Evolutionary conservation across 2,113 vertebrate genomes (phyloP).

Genomic region (Physeter macrocephalus): DNA sequence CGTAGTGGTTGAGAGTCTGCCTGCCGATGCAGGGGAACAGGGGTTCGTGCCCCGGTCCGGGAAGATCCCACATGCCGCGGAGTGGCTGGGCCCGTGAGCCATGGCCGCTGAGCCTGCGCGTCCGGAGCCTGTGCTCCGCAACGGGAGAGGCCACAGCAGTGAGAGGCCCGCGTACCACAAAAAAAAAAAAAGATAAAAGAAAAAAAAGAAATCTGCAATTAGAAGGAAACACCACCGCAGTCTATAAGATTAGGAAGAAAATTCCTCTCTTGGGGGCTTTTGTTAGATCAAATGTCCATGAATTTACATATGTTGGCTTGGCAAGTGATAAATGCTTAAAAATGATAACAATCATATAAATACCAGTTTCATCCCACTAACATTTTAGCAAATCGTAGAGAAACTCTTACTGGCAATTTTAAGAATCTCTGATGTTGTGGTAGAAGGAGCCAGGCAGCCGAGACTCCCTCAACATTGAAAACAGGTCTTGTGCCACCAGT

Average conservation of each 20-base stretch:
- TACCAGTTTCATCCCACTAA: background rate
- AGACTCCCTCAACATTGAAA: background rate
- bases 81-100: too few relatives aligned
- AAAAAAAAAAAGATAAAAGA: too few relatives aligned
- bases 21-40: too few relatives aligned
- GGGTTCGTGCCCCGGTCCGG: too few relatives aligned
- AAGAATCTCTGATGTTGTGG: background rate
- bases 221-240: background rate
- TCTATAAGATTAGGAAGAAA: background rate
- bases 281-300: background rate
- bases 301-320: background rate
- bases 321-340: background rate
- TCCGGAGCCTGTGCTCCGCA: too few relatives aligned
- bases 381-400: background rate
- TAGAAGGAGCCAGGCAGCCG: background rate
- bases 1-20: too few relatives aligned
- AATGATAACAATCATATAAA: background rate
- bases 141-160: too few relatives aligned
- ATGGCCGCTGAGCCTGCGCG: too few relatives aligned
- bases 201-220: background rate
- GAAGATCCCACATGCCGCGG: too few relatives aligned
- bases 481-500: too few relatives aligned
- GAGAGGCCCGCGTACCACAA: too few relatives aligned
- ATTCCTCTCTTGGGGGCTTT: background rate
- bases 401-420: background rate